These are phyloP conservation scores for Mustelus asterias DNA, from an alignment of 2,113 vertebrate species.

Conservation along the genomic window DNA sequence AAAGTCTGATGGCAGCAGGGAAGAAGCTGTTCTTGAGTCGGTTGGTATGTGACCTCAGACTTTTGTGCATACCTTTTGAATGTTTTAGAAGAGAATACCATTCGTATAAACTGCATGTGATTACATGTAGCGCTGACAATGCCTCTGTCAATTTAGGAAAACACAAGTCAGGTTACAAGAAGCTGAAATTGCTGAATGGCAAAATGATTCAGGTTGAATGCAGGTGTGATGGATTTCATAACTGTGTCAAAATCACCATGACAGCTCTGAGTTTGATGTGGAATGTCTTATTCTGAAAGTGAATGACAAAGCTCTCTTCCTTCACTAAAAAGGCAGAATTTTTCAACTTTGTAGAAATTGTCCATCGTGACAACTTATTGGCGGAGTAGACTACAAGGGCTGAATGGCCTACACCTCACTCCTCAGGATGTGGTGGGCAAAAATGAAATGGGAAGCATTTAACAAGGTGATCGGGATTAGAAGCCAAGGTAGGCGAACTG, in stretches of 20 bases:
- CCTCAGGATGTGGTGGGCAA: no score
- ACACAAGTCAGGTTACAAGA: neutral
- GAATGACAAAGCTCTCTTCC: neutral
- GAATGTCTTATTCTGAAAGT: neutral
- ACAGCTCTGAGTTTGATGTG: neutral
- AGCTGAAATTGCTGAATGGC: neutral
- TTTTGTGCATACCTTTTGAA: neutral
- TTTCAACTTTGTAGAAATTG: neutral
- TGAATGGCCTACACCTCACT: no score
- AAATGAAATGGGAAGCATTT: neutral
- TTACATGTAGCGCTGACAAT: neutral
- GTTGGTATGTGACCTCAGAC: no score
- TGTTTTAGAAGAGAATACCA: neutral
- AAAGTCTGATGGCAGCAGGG: no score
- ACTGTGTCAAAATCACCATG: neutral
- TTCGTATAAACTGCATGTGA: neutral
- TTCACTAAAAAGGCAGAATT: neutral
- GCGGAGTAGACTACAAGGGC: neutral
- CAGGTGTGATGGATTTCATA: neutral
- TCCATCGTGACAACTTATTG: neutral
- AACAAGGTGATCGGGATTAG: neutral
- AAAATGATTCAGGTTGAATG: neutral
- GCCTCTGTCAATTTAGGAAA: neutral
- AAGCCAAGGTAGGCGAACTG: no score
- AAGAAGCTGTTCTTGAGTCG: no score